These are phyloP conservation scores for Trichopria drosophilae DNA, from an alignment of 2,888 invertebrate species.

Conservation along the genomic window DNA sequence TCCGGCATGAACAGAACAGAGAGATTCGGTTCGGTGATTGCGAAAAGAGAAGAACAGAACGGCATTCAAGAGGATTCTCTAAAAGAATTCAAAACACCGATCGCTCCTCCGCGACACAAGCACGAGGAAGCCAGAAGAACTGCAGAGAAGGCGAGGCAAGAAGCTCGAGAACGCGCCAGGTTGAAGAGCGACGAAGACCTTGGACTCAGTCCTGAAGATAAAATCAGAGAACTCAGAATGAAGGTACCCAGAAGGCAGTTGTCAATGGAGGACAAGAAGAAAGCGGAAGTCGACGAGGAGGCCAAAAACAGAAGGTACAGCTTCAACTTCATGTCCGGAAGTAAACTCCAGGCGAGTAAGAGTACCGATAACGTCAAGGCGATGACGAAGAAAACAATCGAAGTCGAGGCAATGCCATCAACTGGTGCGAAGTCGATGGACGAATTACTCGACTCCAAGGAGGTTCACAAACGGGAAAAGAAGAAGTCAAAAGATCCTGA, in stretches of 20 bases:
- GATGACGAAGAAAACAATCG: conserved; percentile 40
- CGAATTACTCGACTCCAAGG: conserved; percentile 43
- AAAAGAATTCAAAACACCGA: conserved; percentile 61
- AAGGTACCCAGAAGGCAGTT: conserved; percentile 55
- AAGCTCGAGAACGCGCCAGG: conserved; percentile 68
- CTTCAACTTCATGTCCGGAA: conserved; percentile 32
- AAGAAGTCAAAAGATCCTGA: conserved; percentile 69
- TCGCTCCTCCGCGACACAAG: conserved; percentile 61
- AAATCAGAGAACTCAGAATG: conserved; percentile 62
- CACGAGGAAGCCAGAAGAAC: conserved; percentile 60
- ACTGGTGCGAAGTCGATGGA: conserved; percentile 53
- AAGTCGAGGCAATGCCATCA: conserved; percentile 38
- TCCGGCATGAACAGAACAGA: too few species aligned
- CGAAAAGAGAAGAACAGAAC: not conserved
- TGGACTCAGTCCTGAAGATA: conserved; percentile 72
- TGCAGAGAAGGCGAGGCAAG: conserved; percentile 65
- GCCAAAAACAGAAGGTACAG: conserved; percentile 42
- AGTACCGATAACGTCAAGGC: conserved; percentile 55
- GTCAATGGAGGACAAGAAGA: conserved; percentile 47
- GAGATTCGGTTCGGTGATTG: not conserved
- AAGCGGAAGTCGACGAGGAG: conserved; percentile 39
- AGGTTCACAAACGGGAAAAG: conserved; percentile 53
- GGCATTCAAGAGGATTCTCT: too few species aligned
- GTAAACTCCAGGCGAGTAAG: conserved; percentile 52
- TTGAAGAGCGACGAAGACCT: conserved; percentile 75